Evolutionary conservation across 2,888 invertebrate genomes (phyloP), one percentile per base, ranked within the genome.

Genomic region (Drosophila flavopinicola): DNA sequence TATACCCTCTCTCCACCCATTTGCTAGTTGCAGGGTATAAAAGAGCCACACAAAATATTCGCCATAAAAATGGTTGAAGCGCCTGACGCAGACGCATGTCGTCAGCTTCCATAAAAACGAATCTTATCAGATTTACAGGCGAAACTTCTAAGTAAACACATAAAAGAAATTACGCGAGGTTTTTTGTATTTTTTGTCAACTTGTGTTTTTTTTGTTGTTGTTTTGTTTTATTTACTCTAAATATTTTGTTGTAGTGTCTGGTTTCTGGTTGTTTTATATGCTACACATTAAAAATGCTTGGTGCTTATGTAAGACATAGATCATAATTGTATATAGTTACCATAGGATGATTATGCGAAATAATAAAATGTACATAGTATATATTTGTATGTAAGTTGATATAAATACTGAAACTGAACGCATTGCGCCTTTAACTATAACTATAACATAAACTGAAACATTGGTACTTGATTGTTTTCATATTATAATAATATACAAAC

Each of bases 31-130:
- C 52, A 74, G 75, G 75, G 71, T 68, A 59, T 58, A 9, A 13
- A 39, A 56, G 57, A 61, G 51, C 75, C 74, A 73, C 77, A 77
- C 65, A 79, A 73, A 87, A 88, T 87, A 85, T 87, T 89, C 78
- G 88, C 89, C 88, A 89, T 88, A 79, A 88, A 88, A 88, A 85
- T 69, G 77, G 64, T 82, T 71, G 71, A 59, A 74, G 75, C 60
- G 52, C 64, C 65, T 45, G 59, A 49, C 38, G 58, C 52, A 48
- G 60, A 42, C 66, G 69, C 75, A 74, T 78, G 83, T 80, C 72
- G 85, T 80, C 86, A 80, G 84, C 86, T 74, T 84, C 84, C 85
- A 82, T 82, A 85, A 80, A 82, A 51, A 39, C 58, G 59, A 78
- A 72, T 68, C 68, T 83, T 83, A 83, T 83, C 83, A 85, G 83